Evolutionary conservation across 2,888 invertebrate species (phyloP), one percentile per base, ranked within the genome.

Genomic region (Acronicta alni): DNA sequence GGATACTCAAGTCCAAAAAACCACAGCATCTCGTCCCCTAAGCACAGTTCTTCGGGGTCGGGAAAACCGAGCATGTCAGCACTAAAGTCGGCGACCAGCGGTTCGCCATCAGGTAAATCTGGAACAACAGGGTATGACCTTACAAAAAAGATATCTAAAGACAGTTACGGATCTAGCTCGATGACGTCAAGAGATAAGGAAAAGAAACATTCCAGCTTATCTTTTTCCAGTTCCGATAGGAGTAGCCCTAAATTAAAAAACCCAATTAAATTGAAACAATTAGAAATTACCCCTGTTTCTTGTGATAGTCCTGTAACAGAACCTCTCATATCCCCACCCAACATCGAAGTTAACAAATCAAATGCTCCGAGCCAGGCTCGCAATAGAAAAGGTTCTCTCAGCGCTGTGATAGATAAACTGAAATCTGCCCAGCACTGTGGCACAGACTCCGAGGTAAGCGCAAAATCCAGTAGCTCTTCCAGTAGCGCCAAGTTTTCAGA

Each of bases 21-120:
- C 82, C 97, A 97, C 83, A 96, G 96, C 48, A 96, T 96, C 16
- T 96, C 96, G 14, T 97, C 97, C 15, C 97, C 98, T 17, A 98
- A 97, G 85, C 97, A 97, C 76, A 95, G 95, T 75, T 95, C 96
- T 20, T 95, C 96, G 0, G 95, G 96, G 57, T 96, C 97, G 0
- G 98, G 98, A 0, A 98, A 98, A 83, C 98, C 98, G 0, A 98
- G 98, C 81, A 97, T 98, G 97, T 97, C 97, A 0, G 96, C 98
- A 0, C 88, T 98, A 18, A 98, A 98, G 84, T 98, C 97, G 37
- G 97, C 97, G 0, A 95, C 96, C 0, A 96, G 96, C 80, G 92
- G 94, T 8, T 96, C 97, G 2, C 96, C 96, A 1, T 96, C 95
- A n/a, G 95, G 95, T 26, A 96, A 96, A 83, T 95, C 95, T 12